A percentile compares a stretch with the other conserved stretches of the same genome.
Conservation (phyloP, 2,888 invertebrate genomes). For the Chymomyza amoena region DNA sequence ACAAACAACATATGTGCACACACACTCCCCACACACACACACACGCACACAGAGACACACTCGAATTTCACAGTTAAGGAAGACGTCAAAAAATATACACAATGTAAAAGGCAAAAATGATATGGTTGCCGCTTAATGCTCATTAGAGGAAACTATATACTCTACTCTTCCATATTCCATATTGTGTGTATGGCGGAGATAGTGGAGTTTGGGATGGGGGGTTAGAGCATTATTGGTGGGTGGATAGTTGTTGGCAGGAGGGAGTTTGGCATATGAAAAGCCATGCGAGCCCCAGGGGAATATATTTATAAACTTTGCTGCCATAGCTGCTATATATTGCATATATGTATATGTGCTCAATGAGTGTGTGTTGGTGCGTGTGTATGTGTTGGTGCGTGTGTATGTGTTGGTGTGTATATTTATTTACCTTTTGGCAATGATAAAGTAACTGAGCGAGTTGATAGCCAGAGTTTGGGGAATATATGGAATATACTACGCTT, state of each 20-base stretch:
- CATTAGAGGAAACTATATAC: slow-evolving; percentile 4
- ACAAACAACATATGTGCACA: background rate
- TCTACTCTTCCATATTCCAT: background rate
- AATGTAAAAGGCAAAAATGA: slow-evolving; percentile 41
- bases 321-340: background rate
- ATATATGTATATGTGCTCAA: background rate
- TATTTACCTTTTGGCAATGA: slow-evolving; percentile 65
- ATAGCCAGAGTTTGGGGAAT: slow-evolving; percentile 13
- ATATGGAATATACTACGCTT: background rate
- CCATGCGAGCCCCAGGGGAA: background rate
- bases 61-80: slow-evolving; percentile 1
- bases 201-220: background rate
- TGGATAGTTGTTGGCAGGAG: slow-evolving; percentile 24
- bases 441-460: slow-evolving; percentile 53
- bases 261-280: background rate
- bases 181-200: background rate
- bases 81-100: slow-evolving; percentile 45
- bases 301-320: background rate
- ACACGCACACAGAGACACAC: too few relatives aligned
- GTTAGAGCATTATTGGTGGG: slow-evolving; percentile 28
- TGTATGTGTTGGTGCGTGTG: background rate
- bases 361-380: background rate
- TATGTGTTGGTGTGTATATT: slow-evolving; percentile 20
- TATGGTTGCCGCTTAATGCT: slow-evolving; percentile 47
- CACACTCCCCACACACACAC: too few relatives aligned